Conservation (phyloP, 2,113 vertebrate genomes). For the Lichenostomus cassidix region DNA sequence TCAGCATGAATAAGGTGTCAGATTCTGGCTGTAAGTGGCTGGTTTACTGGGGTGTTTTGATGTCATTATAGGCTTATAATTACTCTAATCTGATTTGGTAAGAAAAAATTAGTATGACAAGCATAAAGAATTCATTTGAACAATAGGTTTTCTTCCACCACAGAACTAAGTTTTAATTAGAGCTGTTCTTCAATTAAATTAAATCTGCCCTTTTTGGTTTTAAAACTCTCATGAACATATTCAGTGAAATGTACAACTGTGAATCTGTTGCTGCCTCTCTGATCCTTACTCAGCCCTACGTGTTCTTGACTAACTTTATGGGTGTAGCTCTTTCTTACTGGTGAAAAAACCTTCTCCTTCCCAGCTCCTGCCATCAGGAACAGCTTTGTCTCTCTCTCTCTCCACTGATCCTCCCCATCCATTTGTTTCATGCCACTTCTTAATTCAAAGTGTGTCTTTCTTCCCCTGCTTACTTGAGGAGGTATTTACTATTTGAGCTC, state of each 20-base stretch:
- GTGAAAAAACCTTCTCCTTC: not conserved
- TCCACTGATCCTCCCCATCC: not conserved
- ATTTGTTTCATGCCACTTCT: not conserved
- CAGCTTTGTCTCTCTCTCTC: not conserved
- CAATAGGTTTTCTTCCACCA: constrained; percentile 33
- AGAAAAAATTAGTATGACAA: constrained; percentile 41
- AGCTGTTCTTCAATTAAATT: constrained; percentile 38
- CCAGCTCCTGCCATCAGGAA: not conserved
- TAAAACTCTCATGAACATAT: not conserved
- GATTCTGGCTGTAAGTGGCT: constrained; percentile 29
- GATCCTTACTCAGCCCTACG: not conserved
- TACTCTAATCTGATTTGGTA: constrained; percentile 56
- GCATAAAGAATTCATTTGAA: constrained; percentile 43
- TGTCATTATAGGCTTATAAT: constrained; percentile 47
- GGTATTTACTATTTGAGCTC: not conserved
- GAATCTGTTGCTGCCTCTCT: not conserved
- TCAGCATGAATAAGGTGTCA: constrained; percentile 46
- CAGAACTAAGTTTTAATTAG: constrained; percentile 51
- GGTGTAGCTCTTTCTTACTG: not conserved
- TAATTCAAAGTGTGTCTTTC: not conserved
- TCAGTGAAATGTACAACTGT: not conserved
- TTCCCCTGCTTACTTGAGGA: not conserved
- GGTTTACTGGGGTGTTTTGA: constrained; percentile 38
- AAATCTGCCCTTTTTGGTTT: constrained; percentile 15
- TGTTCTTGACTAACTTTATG: not conserved